These are phyloP conservation scores for Rhizoglyphus robini DNA, from an alignment of 1,140 invertebrate genomes.

Conservation along the genomic window DNA sequence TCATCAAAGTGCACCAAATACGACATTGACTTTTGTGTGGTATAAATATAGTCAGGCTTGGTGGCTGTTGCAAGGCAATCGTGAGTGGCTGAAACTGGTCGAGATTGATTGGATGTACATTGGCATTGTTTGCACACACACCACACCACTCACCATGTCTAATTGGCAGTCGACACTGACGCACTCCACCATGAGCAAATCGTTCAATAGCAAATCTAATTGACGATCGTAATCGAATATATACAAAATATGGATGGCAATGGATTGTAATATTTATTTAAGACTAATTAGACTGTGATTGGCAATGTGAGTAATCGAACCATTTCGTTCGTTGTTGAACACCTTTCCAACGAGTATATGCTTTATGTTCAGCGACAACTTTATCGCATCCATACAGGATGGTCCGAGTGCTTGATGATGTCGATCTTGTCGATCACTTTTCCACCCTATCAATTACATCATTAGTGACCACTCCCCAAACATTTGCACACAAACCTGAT, in stretches of 20 bases:
- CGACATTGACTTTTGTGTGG: too few relatives aligned
- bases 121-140: too few relatives aligned
- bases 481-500: conserved; percentile 26
- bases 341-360: too few relatives aligned
- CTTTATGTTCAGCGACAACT: not conserved
- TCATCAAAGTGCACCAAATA: too few relatives aligned
- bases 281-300: not conserved
- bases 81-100: too few relatives aligned
- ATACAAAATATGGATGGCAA: not conserved
- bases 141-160: too few relatives aligned
- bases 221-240: not conserved
- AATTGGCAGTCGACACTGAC: too few relatives aligned
- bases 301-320: not conserved
- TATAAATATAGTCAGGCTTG: too few relatives aligned
- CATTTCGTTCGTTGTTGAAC: not conserved
- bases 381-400: not conserved
- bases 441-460: not conserved
- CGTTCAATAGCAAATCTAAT: not conserved
- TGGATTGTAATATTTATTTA: not conserved
- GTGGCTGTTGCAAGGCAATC: too few relatives aligned
- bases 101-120: too few relatives aligned
- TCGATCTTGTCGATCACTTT: not conserved
- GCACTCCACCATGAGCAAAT: too few relatives aligned
- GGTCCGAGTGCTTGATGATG: not conserved
- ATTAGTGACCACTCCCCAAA: not conserved